These are phyloP conservation scores for Cossypha polioptera DNA, from an alignment of 2,797 vertebrate genomes.

Conservation along the genomic window DNA sequence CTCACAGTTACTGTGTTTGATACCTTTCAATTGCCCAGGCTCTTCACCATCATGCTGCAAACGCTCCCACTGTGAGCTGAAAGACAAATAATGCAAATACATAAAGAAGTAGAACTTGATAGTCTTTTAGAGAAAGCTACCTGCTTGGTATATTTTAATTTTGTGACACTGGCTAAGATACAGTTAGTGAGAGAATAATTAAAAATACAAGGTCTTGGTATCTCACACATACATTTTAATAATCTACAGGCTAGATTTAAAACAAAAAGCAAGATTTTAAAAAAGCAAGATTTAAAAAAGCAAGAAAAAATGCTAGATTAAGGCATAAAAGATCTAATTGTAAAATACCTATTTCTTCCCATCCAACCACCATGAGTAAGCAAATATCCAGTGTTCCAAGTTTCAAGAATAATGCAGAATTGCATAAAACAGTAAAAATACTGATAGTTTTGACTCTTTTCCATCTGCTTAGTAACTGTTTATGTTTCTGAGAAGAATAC, in stretches of 20 bases:
- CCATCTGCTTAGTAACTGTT: background rate
- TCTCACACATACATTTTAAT: fast-evolving
- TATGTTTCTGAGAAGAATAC: background rate
- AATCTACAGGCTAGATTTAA: background rate
- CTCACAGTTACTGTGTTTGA: background rate
- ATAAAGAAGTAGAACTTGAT: background rate
- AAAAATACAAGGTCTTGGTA: background rate
- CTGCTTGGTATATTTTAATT: background rate
- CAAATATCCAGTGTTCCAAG: background rate
- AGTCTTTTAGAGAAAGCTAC: background rate
- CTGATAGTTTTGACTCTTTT: background rate
- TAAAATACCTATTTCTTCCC: background rate
- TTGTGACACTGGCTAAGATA: background rate
- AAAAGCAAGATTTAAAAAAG: background rate
- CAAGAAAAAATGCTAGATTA: background rate
- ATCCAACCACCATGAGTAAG: background rate
- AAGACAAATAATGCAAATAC: conserved; percentile 1
- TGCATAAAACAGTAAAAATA: background rate
- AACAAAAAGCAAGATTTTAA: background rate
- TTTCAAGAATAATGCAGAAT: background rate
- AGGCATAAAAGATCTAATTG: background rate
- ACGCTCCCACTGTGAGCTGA: conserved; percentile 92
- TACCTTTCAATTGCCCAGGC: conserved; percentile 86
- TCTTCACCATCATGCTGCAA: conserved; percentile 85
- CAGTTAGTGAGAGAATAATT: background rate